A percentile compares a stretch with the other conserved stretches of the same genome.
Evolutionary conservation across 2,113 vertebrate genomes (phyloP).

Genomic region (Chlorocebus sabaeus): DNA sequence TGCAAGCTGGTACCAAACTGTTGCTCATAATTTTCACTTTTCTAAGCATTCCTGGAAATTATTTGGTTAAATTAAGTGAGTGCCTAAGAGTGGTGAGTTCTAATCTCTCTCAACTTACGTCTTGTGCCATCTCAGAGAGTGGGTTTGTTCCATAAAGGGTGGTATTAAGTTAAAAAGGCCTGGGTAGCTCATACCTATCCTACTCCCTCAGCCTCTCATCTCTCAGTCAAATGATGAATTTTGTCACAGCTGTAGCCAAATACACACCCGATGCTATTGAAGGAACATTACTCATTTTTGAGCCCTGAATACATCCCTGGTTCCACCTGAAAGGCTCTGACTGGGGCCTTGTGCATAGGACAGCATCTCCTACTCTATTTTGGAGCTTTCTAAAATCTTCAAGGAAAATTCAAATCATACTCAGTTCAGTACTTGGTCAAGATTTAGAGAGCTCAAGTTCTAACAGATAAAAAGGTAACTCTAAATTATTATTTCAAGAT

Average conservation of each 20-base stretch:
- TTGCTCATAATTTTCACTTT: not conserved
- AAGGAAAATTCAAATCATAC: not conserved
- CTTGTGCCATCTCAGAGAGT: not conserved
- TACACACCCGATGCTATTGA: not conserved
- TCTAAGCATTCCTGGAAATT: conserved; percentile 5
- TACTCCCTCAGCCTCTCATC: too few relatives aligned
- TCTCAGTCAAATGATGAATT: not conserved
- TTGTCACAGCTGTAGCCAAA: not conserved
- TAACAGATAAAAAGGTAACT: not conserved
- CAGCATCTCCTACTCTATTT: not conserved
- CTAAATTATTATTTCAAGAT: not conserved
- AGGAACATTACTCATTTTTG: not conserved
- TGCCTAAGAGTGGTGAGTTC: not conserved
- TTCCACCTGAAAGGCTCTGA: not conserved
- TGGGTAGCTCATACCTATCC: not conserved
- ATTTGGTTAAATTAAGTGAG: not conserved
- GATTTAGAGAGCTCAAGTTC: not conserved
- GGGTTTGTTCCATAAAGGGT: not conserved
- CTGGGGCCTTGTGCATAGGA: not conserved
- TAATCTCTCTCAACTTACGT: not conserved
- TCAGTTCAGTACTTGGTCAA: not conserved
- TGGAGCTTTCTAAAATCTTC: not conserved
- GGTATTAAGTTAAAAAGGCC: not conserved
- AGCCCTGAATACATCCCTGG: not conserved
- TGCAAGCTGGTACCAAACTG: not conserved